Evolutionary conservation across 2,888 invertebrate genomes (phyloP).

Genomic region (Amiota minor): DNA sequence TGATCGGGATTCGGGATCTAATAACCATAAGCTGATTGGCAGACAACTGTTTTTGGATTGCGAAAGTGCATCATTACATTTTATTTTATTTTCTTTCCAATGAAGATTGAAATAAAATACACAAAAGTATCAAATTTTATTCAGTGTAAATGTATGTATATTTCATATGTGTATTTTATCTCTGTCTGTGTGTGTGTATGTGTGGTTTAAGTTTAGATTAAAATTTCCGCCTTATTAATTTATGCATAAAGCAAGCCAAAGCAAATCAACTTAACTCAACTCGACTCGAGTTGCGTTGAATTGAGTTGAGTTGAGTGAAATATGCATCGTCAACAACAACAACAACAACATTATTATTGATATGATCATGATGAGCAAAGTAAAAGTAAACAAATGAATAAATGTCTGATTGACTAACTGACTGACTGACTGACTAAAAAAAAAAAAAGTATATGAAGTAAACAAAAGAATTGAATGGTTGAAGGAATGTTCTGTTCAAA

Average conservation of each 20-base stretch:
- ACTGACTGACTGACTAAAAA: conserved; percentile 6
- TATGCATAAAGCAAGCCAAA: conserved; percentile 46
- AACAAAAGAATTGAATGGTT: neutral
- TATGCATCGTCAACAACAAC: neutral
- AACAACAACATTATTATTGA: too few relatives aligned
- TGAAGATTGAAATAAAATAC: conserved; percentile 13
- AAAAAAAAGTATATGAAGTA: neutral
- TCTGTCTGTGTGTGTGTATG: conserved; percentile 42
- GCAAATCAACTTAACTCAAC: conserved; percentile 22
- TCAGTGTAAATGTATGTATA: conserved; percentile 44
- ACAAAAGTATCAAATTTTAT: neutral
- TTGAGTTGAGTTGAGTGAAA: neutral
- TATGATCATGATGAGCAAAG: conserved; percentile 21
- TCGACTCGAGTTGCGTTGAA: neutral
- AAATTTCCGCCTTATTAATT: conserved; percentile 70
- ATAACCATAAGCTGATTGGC: too few relatives aligned
- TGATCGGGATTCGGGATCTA: too few relatives aligned
- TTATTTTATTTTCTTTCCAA: too few relatives aligned
- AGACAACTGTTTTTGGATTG: too few relatives aligned
- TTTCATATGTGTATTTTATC: conserved; percentile 55
- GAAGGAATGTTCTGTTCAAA: neutral
- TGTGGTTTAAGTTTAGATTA: conserved; percentile 59
- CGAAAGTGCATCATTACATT: too few relatives aligned
- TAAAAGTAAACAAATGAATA: conserved; percentile 27
- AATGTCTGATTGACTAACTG: conserved; percentile 39